Conservation (phyloP, 2,113 vertebrate genomes). For the Sitta europaea region DNA sequence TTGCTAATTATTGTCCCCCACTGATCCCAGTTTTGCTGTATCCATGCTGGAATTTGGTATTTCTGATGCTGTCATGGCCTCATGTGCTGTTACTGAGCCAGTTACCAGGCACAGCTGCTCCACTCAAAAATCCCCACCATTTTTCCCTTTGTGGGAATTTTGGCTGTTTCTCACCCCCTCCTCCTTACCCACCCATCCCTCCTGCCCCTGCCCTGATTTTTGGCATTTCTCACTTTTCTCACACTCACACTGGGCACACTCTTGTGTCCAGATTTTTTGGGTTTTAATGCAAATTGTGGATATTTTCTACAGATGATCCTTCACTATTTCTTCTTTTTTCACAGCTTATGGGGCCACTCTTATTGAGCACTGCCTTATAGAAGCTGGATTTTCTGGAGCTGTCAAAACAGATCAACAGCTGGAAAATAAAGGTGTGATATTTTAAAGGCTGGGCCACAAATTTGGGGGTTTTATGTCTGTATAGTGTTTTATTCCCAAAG, state of each 20-base stretch:
- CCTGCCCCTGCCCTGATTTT: background rate
- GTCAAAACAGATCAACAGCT: conserved; percentile 81
- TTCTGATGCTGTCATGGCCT: background rate
- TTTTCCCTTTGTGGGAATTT: background rate
- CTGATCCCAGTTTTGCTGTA: background rate
- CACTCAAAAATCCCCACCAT: background rate
- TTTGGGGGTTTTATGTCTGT: background rate
- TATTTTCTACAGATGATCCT: background rate
- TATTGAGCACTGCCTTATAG: conserved; percentile 92
- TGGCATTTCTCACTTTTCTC: background rate
- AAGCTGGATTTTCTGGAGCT: conserved; percentile 79
- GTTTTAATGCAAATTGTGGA: background rate
- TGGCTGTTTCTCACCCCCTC: background rate
- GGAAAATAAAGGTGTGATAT: conserved; percentile 69
- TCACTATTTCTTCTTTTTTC: background rate
- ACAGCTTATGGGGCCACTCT: conserved; percentile 90
- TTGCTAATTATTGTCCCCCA: background rate
- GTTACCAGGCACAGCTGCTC: background rate
- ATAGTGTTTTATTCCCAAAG: background rate
- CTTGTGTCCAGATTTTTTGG: accelerated
- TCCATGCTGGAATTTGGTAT: background rate
- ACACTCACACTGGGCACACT: no score
- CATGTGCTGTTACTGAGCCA: background rate
- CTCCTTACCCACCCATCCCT: background rate
- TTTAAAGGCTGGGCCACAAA: background rate